A percentile compares a stretch with the other conserved stretches of the same genome.
Conservation (phyloP, 1,140 invertebrate genomes). For the Hyposmocoma kahamanoa region DNA sequence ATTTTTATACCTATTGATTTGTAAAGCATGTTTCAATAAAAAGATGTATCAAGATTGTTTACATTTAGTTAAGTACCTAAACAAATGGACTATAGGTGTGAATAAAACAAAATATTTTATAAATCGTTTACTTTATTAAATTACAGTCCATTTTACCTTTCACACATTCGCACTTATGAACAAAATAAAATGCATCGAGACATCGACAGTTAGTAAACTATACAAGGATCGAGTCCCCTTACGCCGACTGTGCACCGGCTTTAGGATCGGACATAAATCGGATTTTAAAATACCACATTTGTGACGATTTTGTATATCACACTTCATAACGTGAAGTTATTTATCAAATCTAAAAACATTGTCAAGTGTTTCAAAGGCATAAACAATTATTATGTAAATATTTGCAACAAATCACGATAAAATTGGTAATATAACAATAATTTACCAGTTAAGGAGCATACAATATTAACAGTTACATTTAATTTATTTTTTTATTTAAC, state of each 20-base stretch:
- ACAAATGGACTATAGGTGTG: no score
- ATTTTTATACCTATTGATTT: no score
- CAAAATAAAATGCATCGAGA: constrained; percentile 20
- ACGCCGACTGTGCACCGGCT: not conserved
- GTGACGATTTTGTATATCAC: not conserved
- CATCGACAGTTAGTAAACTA: constrained; percentile 10
- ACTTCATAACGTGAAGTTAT: not conserved
- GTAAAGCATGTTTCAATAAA: no score
- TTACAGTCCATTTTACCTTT: constrained; percentile 36
- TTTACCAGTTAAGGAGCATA: no score
- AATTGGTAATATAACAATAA: no score
- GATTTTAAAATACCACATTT: not conserved
- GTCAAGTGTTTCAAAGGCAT: not conserved
- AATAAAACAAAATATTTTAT: constrained; percentile 22
- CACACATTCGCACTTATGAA: constrained; percentile 25
- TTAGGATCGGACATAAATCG: not conserved
- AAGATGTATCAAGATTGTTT: no score
- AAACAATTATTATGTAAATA: no score
- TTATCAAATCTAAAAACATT: not conserved
- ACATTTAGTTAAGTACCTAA: no score
- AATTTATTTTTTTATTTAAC: no score
- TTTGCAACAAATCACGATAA: no score
- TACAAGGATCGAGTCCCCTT: constrained; percentile 11
- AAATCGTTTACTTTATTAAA: constrained; percentile 50
- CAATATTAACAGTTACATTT: no score